Percentiles rank a stretch among this genome's conserved stretches.
phyloP scores from a whole-genome alignment of 2,888 invertebrate species.

The Galeopsomyia nigrocyanea region DNA sequence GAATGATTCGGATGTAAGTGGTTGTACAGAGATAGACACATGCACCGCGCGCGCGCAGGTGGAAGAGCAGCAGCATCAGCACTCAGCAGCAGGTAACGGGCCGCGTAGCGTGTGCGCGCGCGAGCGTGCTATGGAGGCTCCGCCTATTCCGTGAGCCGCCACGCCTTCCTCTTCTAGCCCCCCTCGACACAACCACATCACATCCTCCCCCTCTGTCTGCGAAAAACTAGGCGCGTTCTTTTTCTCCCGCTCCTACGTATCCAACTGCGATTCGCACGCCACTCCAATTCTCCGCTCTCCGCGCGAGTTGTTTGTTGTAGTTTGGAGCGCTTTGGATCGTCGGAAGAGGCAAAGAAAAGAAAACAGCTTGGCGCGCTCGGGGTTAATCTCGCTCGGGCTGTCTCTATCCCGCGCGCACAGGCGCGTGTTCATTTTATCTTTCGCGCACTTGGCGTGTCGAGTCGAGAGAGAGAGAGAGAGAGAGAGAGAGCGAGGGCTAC shows the following conservation, averaged over 20 bases:
- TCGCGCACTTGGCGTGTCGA: no score
- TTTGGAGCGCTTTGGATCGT: no score
- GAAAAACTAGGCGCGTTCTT: conserved; percentile 34
- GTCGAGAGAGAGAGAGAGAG: no score
- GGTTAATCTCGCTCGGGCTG: conserved; percentile 17
- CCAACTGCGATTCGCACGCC: neutral
- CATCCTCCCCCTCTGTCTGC: conserved; percentile 12
- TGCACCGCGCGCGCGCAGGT: no score
- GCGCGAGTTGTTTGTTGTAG: no score
- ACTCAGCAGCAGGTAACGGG: no score
- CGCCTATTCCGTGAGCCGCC: conserved; percentile 40
- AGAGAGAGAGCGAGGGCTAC: conserved; percentile 37
- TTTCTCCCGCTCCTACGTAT: neutral
- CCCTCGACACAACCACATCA: neutral
- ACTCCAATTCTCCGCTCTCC: neutral
- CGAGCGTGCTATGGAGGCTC: conserved; percentile 12
- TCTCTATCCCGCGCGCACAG: conserved; percentile 26
- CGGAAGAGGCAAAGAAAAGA: no score
- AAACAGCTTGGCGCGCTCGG: no score
- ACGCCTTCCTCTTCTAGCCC: conserved; percentile 42
- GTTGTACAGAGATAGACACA: no score
- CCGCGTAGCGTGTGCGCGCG: no score
- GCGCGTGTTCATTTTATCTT: conserved; percentile 30
- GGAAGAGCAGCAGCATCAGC: no score
- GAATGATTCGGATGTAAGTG: conserved; percentile 26